Conservation (phyloP, 2,888 invertebrate species). For the Lapara coniferarum region DNA sequence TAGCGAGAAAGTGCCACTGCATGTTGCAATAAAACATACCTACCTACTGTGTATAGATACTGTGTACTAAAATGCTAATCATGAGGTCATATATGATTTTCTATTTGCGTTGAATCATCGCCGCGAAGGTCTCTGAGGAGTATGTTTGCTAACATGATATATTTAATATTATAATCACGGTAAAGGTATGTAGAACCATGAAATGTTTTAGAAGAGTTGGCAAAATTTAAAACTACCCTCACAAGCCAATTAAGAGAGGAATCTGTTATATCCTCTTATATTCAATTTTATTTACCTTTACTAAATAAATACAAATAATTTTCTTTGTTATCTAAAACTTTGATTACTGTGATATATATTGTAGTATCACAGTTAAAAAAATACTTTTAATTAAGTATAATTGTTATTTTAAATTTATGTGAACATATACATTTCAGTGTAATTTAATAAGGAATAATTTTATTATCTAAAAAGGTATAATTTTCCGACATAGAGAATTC, state of each 20-base stretch:
- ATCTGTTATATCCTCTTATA: not conserved
- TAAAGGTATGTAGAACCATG: not conserved
- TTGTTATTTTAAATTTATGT: too few relatives aligned
- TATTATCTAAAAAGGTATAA: too few relatives aligned
- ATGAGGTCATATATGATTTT: slow-evolving; percentile 52
- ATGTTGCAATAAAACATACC: slow-evolving; percentile 36
- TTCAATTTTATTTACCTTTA: not conserved
- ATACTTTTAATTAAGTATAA: too few relatives aligned
- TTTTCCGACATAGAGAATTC: too few relatives aligned
- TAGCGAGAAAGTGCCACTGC: slow-evolving; percentile 12
- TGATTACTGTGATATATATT: too few relatives aligned
- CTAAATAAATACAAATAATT: too few relatives aligned
- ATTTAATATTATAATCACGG: slow-evolving; percentile 5
- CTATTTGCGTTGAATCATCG: slow-evolving; percentile 60
- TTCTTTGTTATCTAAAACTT: too few relatives aligned
- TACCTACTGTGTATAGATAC: not conserved
- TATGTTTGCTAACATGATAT: slow-evolving; percentile 5
- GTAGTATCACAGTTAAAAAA: too few relatives aligned
- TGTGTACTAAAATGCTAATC: slow-evolving; percentile 30
- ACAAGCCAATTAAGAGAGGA: not conserved
- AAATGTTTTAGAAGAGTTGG: not conserved
- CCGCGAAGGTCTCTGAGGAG: slow-evolving; percentile 49
- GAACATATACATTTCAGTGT: too few relatives aligned
- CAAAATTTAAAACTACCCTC: not conserved
- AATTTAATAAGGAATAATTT: too few relatives aligned